Conservation (phyloP, 1,140 invertebrate species). For the Saccostrea glomerata region DNA sequence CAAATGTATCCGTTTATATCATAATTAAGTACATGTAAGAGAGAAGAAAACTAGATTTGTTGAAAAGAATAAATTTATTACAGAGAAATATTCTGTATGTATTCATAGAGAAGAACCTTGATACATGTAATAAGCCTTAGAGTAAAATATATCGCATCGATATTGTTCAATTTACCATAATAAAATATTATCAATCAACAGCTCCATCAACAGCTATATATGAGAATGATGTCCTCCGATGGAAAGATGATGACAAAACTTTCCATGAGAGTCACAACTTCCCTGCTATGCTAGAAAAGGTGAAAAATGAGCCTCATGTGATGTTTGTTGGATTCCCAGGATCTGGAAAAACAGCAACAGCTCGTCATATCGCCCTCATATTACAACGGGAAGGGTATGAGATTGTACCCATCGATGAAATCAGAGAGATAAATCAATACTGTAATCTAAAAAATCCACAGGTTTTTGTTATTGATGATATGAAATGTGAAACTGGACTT, state of each 20-base stretch:
- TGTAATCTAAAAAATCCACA: background rate
- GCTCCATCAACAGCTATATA: too few species aligned
- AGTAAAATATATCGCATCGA: too few species aligned
- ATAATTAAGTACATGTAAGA: too few species aligned
- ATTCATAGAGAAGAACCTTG: too few species aligned
- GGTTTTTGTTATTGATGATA: slow-evolving; percentile 38
- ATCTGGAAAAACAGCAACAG: background rate
- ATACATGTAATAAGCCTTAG: too few species aligned
- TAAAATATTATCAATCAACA: too few species aligned
- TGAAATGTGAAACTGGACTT: background rate
- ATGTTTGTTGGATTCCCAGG: slow-evolving; percentile 5
- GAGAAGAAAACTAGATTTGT: too few species aligned
- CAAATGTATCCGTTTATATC: too few species aligned
- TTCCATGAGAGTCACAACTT: background rate
- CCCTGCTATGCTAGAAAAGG: background rate
- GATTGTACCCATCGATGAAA: background rate
- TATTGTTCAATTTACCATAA: too few species aligned
- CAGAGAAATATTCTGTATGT: too few species aligned
- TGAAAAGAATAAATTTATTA: too few species aligned
- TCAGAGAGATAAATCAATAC: background rate
- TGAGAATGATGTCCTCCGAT: background rate
- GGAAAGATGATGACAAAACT: background rate
- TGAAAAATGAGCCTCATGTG: background rate
- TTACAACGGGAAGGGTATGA: background rate
- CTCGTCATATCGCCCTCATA: background rate